Evolutionary conservation across 2,888 invertebrate genomes (phyloP), one percentile per base, ranked within the genome.

Genomic region (Cryptosula pallasiana): DNA sequence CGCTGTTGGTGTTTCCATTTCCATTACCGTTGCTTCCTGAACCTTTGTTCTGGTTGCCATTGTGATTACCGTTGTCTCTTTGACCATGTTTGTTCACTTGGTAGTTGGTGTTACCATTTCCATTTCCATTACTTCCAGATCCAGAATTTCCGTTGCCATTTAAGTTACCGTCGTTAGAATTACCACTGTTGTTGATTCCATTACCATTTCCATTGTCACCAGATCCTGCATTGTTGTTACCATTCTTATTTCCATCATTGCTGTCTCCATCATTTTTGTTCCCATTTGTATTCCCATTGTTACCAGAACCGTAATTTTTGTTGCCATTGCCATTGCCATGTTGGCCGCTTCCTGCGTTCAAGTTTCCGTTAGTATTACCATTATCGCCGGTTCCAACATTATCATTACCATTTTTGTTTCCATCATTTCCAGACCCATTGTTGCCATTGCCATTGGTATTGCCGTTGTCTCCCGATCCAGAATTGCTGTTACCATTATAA

Each of bases 391-490:
- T 74, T 32, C 73, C 74, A 16, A 72, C 74, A 23, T 74, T 72
- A 36, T 75, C 74, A 57, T 75, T 78, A 69, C 77, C 76, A 72
- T 73, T 73, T 54, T 79, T 78, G 73, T 78, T 77, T 57, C 78
- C 78, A 71, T 79, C 78, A 57, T 57, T 57, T 13, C 20, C 57
- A 23, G 16, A 57, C 5, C 57, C 57, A 23, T 57, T 5, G 25
- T 57, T 57, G n/a, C n/a, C 57, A 57, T 57, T 57, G 5, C 57
- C 57, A 23, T 57, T 57, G 25, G 57, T 57, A 23, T 57, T 57
- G 13, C 57, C 57, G 23, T 57, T 57, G 57, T 57, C 57, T 5
- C 57, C 57, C 5, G 13, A 9, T 25, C 57, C 57, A 23, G 16
- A 57, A 23, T 57, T 57, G 57, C 23, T 25, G 5, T 23, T 57